Evolutionary conservation across 2,113 vertebrate genomes (phyloP).

Genomic region (Tauraco erythrolophus): DNA sequence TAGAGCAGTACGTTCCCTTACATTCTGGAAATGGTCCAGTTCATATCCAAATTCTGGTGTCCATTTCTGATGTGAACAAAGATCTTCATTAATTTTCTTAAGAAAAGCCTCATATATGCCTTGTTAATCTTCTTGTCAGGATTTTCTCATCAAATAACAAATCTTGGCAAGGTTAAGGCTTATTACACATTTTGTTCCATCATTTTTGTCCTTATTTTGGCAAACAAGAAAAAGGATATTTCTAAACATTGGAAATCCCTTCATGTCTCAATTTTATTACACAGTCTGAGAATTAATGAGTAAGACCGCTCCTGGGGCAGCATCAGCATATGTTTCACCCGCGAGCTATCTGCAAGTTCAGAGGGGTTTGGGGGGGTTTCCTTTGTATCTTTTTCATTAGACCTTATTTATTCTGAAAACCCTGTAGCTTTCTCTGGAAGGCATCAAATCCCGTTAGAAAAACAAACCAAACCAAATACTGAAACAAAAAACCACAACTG

Average conservation of each 20-base stretch:
- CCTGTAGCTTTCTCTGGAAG: not conserved
- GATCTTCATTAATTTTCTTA: not conserved
- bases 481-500: not conserved
- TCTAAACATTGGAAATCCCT: constrained; percentile 25
- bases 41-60: not conserved
- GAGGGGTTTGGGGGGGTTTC: not conserved
- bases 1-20: not conserved
- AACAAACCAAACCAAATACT: not conserved
- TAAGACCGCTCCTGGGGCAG: not conserved
- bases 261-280: not conserved
- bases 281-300: not conserved
- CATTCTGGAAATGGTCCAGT: not conserved
- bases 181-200: not conserved
- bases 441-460: not conserved
- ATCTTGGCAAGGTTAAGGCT: not conserved
- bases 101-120: not conserved
- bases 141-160: not conserved
- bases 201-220: not conserved
- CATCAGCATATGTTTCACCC: not conserved
- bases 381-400: not conserved
- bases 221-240: not conserved
- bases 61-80: not conserved
- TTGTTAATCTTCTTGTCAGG: not conserved
- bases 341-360: not conserved
- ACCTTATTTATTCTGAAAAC: not conserved